phyloP scores from a whole-genome alignment of 1,140 invertebrate species.

The Panulirus ornatus region DNA sequence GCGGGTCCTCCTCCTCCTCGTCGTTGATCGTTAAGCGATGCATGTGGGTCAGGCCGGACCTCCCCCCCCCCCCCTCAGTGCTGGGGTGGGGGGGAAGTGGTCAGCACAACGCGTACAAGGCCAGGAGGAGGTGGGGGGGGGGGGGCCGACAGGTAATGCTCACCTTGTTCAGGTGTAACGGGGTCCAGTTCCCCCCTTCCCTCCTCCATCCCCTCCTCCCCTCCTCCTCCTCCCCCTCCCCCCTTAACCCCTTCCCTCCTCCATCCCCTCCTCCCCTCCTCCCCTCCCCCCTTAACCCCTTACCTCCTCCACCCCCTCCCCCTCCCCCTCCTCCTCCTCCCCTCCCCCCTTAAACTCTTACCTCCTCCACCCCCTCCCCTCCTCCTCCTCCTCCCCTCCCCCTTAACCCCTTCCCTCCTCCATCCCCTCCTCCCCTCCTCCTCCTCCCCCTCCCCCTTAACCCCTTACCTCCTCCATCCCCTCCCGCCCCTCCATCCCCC shows the following conservation, averaged over 20 bases:
- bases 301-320: not conserved
- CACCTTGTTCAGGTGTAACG: too few relatives aligned
- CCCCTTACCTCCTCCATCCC: not conserved
- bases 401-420: not conserved
- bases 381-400: not conserved
- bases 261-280: not conserved
- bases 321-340: not conserved
- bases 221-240: not conserved
- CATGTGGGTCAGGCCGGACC: too few relatives aligned
- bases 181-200: not conserved
- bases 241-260: not conserved
- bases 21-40: too few relatives aligned
- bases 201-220: not conserved
- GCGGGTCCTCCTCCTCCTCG: too few relatives aligned
- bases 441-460: not conserved
- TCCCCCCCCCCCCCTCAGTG: too few relatives aligned
- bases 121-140: too few relatives aligned
- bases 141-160: too few relatives aligned
- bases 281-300: not conserved
- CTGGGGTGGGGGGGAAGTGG: too few relatives aligned
- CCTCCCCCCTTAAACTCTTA: too few relatives aligned
- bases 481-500: too few relatives aligned
- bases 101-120: too few relatives aligned
- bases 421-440: not conserved
- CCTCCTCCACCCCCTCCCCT: too few relatives aligned